Evolutionary conservation across 2,113 vertebrate genomes (phyloP).

Genomic region (Ascaphus truei): DNA sequence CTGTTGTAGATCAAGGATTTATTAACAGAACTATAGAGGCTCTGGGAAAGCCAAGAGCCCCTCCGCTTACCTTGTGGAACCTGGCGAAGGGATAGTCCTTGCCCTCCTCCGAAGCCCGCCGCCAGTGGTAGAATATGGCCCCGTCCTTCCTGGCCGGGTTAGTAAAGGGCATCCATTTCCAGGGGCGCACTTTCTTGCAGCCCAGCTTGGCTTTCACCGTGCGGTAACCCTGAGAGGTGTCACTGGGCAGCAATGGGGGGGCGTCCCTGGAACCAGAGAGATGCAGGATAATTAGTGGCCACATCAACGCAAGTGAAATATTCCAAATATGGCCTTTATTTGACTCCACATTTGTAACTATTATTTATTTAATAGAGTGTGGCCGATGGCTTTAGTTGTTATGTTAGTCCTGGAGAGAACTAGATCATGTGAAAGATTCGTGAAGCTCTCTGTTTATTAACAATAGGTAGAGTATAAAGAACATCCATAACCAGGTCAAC

Average conservation of each 20-base stretch:
- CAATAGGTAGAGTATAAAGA: too few species aligned
- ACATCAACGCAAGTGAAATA: neutral
- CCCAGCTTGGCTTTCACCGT: constrained; percentile 96
- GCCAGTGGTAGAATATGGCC: constrained; percentile 96
- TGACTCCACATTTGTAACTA: too few species aligned
- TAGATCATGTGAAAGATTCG: too few species aligned
- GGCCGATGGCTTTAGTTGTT: too few species aligned
- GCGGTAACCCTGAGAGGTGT: constrained; percentile 94
- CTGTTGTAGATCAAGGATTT: too few species aligned
- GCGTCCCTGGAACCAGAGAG: constrained; percentile 75
- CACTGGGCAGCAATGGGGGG: constrained; percentile 89
- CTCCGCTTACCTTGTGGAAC: constrained; percentile 88
- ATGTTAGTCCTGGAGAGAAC: too few species aligned
- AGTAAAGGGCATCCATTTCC: constrained; percentile 98
- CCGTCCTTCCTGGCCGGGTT: constrained; percentile 94
- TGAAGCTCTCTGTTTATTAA: too few species aligned
- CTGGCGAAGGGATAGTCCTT: constrained; percentile 97
- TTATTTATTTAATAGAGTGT: too few species aligned
- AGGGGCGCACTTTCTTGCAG: constrained; percentile 94
- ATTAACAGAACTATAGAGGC: too few species aligned
- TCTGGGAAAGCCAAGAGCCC: too few species aligned
- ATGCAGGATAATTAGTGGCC: neutral
- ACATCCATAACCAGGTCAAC: too few species aligned
- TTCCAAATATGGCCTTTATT: too few species aligned
- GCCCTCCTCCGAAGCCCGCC: constrained; percentile 90